These are phyloP conservation scores for Timema cristinae DNA, from an alignment of 2,888 invertebrate genomes.

Conservation along the genomic window DNA sequence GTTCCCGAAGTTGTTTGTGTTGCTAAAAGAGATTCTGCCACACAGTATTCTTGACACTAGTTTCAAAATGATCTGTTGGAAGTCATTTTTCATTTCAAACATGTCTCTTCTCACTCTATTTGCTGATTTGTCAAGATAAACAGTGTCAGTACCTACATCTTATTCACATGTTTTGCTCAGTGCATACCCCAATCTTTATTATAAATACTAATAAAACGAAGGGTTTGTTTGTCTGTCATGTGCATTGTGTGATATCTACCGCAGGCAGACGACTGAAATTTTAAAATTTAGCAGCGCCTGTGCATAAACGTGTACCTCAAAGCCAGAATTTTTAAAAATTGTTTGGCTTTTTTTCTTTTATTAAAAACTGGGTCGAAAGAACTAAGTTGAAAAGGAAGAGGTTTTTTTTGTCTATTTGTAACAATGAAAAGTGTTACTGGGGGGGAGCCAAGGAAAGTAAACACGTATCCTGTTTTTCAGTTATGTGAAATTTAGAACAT, in stretches of 20 bases:
- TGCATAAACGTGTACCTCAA: too few relatives aligned
- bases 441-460: neutral
- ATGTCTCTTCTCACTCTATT: conserved; percentile 10
- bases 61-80: conserved; percentile 6
- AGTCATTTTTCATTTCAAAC: neutral
- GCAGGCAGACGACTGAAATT: too few relatives aligned
- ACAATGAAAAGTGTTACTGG: too few relatives aligned
- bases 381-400: too few relatives aligned
- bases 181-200: neutral
- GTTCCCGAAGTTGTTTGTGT: neutral
- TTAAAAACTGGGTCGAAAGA: too few relatives aligned
- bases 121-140: neutral
- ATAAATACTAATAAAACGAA: neutral
- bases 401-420: too few relatives aligned
- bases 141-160: neutral
- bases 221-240: too few relatives aligned
- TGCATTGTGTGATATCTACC: too few relatives aligned
- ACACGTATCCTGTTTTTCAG: neutral
- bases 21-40: neutral
- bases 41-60: neutral
- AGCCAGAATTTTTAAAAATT: too few relatives aligned
- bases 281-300: too few relatives aligned
- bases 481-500: neutral
- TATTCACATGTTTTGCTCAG: neutral
- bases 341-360: too few relatives aligned